Evolutionary conservation across 2,113 vertebrate genomes (phyloP).

Genomic region (Dascyllus trimaculatus): DNA sequence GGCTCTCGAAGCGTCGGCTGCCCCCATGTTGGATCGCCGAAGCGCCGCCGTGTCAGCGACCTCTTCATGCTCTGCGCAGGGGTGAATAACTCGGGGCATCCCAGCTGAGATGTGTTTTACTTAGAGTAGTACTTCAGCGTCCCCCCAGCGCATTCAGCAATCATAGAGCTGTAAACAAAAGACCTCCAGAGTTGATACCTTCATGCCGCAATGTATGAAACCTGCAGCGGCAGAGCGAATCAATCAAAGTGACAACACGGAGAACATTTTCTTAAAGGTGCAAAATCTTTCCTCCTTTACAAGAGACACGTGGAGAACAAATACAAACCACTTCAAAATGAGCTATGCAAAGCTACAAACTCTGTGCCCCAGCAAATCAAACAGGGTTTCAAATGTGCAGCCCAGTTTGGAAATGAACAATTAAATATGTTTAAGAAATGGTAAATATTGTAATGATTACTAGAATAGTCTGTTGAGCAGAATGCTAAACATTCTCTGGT

Average conservation of each 20-base stretch:
- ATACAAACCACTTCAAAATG: too few species aligned
- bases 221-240: not conserved
- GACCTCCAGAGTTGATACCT: not conserved
- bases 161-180: constrained; percentile 46
- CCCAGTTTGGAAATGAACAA: too few species aligned
- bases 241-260: not conserved
- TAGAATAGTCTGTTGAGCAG: too few species aligned
- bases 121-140: not conserved
- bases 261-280: not conserved
- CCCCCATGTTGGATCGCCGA: constrained; percentile 39
- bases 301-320: not conserved
- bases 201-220: not conserved
- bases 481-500: too few species aligned
- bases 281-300: not conserved
- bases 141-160: constrained; percentile 8
- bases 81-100: constrained; percentile 66
- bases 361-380: too few species aligned
- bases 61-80: constrained; percentile 56
- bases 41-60: constrained; percentile 67
- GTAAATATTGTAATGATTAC: too few species aligned
- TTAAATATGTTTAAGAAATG: too few species aligned
- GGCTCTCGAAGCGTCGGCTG: constrained; percentile 13
- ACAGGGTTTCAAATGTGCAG: too few species aligned
- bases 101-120: constrained; percentile 57
- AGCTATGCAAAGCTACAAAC: too few species aligned